Evolutionary conservation across 2,113 vertebrate species (phyloP), one percentile per base, ranked within the genome.

Genomic region (Trematomus loennbergii): DNA sequence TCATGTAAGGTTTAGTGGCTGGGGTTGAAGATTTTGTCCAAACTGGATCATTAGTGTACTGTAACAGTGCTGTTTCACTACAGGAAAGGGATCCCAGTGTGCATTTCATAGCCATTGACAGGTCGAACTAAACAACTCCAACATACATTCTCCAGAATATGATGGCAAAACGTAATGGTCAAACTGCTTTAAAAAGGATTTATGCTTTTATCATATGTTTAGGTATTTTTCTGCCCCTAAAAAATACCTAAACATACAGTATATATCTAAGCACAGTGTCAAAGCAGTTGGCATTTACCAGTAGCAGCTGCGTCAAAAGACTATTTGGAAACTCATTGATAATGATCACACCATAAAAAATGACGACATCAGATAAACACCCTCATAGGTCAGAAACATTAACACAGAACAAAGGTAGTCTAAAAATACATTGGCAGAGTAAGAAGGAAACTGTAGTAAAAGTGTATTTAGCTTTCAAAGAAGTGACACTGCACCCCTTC

Each of bases 1-100:
- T 54, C 69, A 11, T 72, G 78, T 72, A 70, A 54, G 54, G 33
- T 74, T 82, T 80, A 76, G 66, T 8, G 63, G 59, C 67, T 57
- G 36, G 29, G 70, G 69, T 13, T 20, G 12, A 72, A 71, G 25
- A 52, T 13, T 36, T 16, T 25, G 59, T 68, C 53, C 61, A 62
- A 61, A 63, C 29, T 49, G 54, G 18, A 58, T 57, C 66, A 61
- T 82, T 76, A 75, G 65, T 60, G n/a, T 49, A 17, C 40, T 63
- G 11, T 57, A 8, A 62, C 53, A 61, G 55, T 11, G 11, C 70
- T 25, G 33, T 49, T 40, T 57, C 5, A 48, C 7, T 40, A 8
- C 29, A 17, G 52, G 29, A 46, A 22, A 33, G n/a, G 1, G 36
- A 54, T 60, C 58, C 63, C 18, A 52, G 59, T 33, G 9, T 25